Base-by-base conservation (phyloP, 2,113 vertebrate genomes). In the Coturnix japonica region DNA sequence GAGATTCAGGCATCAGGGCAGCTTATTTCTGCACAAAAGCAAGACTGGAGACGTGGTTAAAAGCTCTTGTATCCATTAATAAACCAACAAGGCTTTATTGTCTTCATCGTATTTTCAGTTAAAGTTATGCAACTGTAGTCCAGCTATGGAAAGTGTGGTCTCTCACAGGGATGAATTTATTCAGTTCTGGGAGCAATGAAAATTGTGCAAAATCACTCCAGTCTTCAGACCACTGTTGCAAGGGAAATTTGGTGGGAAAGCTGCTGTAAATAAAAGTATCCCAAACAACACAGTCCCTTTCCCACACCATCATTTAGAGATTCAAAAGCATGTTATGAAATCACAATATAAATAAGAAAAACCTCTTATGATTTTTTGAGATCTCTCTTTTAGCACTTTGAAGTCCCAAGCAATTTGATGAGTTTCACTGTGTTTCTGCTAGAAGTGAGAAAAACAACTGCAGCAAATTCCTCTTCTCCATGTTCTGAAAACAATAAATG, bases 61-160 rank as follows among this genome's bases (percentile, higher is more conserved):
- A 63, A 57, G 37, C 25, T 85, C 97, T 98, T 96, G 98, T 97
- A 84, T 98, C 97, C 98, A 98, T 98, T 93, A 99, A 96, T 74
- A 97, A n/a, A 95, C 95, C 69, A 99, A 97, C 98, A 99, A 4
- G 98, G 98, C 66, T 98, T 99, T 87, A 99, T 98, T 74, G 98
- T 98, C 96, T 98, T 97, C 95, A 98, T 96, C 33, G 95, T 95
- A 74, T 98, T 98, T 97, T 98, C 96, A 90, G 97, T 43, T 88
- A 98, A 97, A 99, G 95, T 80, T 98, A 98, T 93, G 98, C 98
- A 95, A 98, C 98, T 88, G 93, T 63, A 7, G 97, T 89, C 44
- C 98, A 97, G 4, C 98, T 96, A 33, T 98, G 95, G 75, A 98
- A 99, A 7, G 96, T 98, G 80, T 69, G 91, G 94, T 98, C 99